phyloP scores from a whole-genome alignment of 2,797 vertebrate genomes.

The Varecia variegata region DNA sequence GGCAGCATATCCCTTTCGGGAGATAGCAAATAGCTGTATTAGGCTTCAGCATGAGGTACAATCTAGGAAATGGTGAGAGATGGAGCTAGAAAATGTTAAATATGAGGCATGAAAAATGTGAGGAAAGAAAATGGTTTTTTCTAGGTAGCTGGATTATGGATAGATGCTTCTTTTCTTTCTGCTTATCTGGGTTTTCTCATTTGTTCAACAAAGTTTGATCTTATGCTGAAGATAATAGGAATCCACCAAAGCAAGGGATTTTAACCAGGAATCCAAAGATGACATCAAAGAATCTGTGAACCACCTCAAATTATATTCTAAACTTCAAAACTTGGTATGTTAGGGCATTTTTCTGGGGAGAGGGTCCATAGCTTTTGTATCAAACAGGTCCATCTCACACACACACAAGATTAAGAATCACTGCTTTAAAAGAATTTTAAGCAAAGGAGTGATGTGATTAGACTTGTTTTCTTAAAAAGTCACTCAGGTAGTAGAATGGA shows the following conservation, averaged over 20 bases:
- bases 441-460: not conserved
- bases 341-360: not conserved
- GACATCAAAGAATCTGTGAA: not conserved
- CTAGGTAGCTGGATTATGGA: not conserved
- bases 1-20: not conserved
- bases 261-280: not conserved
- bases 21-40: fast-evolving
- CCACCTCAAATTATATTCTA: conserved; percentile 17
- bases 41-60: not conserved
- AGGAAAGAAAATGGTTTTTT: conserved; percentile 1
- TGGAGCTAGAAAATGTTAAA: not conserved
- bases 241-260: not conserved
- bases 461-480: not conserved
- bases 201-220: not conserved
- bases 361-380: not conserved
- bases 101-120: not conserved
- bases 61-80: not conserved
- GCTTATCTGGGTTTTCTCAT: not conserved
- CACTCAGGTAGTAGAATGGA: not conserved
- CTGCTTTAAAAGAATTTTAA: conserved; percentile 32
- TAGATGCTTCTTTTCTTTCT: not conserved
- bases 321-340: not conserved
- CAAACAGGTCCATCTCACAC: not conserved
- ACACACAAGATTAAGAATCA: not conserved
- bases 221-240: not conserved